These are phyloP conservation scores for Oophaga sylvatica DNA, from an alignment of 2,797 vertebrate genomes.

Conservation along the genomic window DNA sequence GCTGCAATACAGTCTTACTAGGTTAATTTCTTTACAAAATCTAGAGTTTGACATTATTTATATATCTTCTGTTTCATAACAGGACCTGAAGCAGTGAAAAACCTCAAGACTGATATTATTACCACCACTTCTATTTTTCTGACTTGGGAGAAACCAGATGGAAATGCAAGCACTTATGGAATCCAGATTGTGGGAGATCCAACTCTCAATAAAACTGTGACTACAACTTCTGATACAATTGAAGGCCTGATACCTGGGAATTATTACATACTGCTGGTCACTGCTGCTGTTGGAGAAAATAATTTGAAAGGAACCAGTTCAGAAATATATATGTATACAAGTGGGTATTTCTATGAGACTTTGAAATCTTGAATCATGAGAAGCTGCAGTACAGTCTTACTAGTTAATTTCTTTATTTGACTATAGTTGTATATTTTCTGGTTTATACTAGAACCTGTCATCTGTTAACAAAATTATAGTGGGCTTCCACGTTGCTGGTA, in stretches of 20 bases:
- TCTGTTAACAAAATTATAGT: no score
- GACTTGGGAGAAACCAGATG: background rate
- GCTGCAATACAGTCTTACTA: no score
- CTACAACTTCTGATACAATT: background rate
- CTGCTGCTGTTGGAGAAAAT: background rate
- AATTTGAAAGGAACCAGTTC: background rate
- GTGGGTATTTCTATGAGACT: background rate
- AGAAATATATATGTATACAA: background rate
- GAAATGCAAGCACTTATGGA: slow-evolving; percentile 5
- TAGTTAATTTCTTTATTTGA: no score
- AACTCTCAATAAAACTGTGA: background rate
- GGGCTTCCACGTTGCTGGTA: no score
- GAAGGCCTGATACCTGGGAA: background rate
- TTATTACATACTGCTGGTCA: slow-evolving; percentile 12
- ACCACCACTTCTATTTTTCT: background rate
- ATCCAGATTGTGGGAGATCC: background rate
- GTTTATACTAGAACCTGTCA: no score
- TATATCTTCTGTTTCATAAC: background rate
- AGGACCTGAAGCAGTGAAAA: slow-evolving; percentile 5
- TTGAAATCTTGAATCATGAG: background rate
- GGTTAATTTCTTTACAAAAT: no score
- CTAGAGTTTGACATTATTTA: no score
- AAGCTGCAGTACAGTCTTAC: no score
- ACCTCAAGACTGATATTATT: background rate
- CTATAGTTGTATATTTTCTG: no score